Evolutionary conservation across 1,140 invertebrate species (phyloP), one percentile per base, ranked within the genome.

Genomic region (Oscheius sp.): DNA sequence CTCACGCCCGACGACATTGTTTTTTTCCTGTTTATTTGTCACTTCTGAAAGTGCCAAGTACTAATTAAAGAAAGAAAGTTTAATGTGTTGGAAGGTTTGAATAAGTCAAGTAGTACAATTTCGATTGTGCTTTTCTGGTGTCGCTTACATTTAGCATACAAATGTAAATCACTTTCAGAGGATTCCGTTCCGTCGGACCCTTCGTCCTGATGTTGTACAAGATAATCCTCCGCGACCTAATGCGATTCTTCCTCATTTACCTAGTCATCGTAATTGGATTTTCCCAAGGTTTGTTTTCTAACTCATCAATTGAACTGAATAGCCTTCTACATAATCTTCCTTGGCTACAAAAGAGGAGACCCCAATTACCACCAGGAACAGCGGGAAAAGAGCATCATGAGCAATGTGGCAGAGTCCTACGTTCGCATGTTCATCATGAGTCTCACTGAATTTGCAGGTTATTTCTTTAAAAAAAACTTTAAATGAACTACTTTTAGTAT

Each of bases 151-250:
- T n/a, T n/a, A n/a, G n/a, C n/a, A n/a, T n/a, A n/a, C n/a, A n/a
- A n/a, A n/a, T n/a, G n/a, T n/a, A n/a, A n/a, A n/a, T n/a, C n/a
- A 1, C 82, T 86, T 87, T 71, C 84, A 93, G 94, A 81, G 94
- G 94, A 31, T 96, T 97, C 85, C 95, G 95, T 84, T 94, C 93
- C 0, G 93, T 97, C 0, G 95, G 95, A 0, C 95, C 95, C 7
- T 97, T 97, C 89, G 95, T 98, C 4, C 93, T 97, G 58, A 99
- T 98, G 95, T 95, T 99, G 75, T 98, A 99, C 86, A 89, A 94
- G 77, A 99, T 99, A 93, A 91, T 99, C 23, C 91, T 92, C 88
- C 93, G 93, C 74, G 95, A 99, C 87, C 85, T 99, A 18, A 86
- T 97, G 4, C 88, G 95, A 78, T 99, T 98, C 86, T 93, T 95